Conservation (phyloP, 2,113 vertebrate species). For the Lota lota region DNA sequence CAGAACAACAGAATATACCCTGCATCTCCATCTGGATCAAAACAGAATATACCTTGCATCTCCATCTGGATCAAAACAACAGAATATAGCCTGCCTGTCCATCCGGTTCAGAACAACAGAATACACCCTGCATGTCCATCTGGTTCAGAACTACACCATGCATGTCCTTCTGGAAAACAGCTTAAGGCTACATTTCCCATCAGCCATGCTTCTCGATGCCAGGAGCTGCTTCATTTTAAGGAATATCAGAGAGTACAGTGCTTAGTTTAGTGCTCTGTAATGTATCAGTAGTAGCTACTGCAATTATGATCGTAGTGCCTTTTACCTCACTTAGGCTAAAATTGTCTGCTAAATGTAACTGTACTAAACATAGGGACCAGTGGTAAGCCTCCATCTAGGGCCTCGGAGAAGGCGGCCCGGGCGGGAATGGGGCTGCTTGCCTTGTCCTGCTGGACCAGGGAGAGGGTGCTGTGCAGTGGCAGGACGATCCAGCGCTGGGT, state of each 20-base stretch:
- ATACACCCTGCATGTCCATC: background rate
- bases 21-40: background rate
- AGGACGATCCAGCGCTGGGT: conserved; percentile 86
- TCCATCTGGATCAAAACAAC: conserved; percentile 1
- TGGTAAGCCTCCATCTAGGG: no score
- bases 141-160: rapidly evolving
- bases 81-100: no score
- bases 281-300: no score
- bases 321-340: background rate
- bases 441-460: conserved; percentile 88
- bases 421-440: conserved; percentile 42
- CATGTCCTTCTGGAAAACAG: background rate
- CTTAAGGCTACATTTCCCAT: no score
- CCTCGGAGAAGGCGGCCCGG: background rate
- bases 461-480: conserved; percentile 87
- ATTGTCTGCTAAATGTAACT: background rate
- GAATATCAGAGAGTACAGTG: no score
- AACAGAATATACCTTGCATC: no score
- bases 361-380: no score
- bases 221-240: no score
- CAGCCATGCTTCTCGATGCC: no score
- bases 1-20: background rate
- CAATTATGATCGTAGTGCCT: no score
- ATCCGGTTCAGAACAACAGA: background rate
- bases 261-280: no score